These are phyloP conservation scores for Amazona ochrocephala DNA, from an alignment of 2,797 vertebrate genomes.

Conservation along the genomic window DNA sequence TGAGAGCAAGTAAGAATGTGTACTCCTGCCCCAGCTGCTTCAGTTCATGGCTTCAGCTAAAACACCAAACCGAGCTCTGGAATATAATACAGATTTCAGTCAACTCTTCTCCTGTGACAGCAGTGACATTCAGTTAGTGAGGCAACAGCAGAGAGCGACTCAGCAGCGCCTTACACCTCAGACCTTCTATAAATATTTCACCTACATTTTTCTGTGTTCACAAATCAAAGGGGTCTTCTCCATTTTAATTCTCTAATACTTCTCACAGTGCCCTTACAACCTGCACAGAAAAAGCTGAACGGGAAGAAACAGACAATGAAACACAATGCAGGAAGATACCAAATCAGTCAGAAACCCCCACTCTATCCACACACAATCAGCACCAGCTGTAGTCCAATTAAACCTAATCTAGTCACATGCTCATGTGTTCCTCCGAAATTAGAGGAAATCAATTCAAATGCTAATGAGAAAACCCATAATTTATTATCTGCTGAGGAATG, in stretches of 20 bases:
- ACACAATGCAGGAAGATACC: slow-evolving; percentile 64
- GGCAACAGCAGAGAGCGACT: neutral
- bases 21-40: neutral
- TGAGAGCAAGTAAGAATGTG: fast-evolving
- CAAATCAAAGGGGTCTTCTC: neutral
- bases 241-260: slow-evolving; percentile 16
- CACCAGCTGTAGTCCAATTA: slow-evolving; percentile 85
- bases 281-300: slow-evolving; percentile 5
- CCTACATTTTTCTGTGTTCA: neutral
- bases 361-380: slow-evolving; percentile 72
- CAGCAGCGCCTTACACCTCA: neutral
- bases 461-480: slow-evolving; percentile 90
- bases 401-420: slow-evolving; percentile 87
- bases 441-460: slow-evolving; percentile 90
- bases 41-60: neutral
- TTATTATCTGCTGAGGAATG: slow-evolving; percentile 91
- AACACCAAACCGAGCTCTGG: neutral
- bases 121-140: neutral
- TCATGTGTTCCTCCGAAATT: slow-evolving; percentile 84
- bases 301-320: slow-evolving; percentile 59
- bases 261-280: slow-evolving; percentile 27
- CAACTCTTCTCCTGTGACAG: neutral
- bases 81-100: neutral
- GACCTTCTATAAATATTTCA: neutral
- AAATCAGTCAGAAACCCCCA: slow-evolving; percentile 75